Evolutionary conservation across 1,140 invertebrate genomes (phyloP).

Genomic region (Drosophila biarmipes): DNA sequence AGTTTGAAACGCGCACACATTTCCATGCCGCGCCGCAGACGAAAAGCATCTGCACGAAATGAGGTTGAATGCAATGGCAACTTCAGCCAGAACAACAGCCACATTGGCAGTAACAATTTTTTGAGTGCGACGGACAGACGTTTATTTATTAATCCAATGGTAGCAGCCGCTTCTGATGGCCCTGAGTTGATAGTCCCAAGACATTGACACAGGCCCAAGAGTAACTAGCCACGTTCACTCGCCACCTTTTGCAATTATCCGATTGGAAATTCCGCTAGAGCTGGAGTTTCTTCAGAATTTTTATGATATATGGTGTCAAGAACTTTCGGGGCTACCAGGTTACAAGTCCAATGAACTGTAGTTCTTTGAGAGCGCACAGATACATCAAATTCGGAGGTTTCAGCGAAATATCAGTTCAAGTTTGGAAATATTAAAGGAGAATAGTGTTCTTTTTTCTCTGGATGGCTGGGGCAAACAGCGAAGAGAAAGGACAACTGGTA

Average conservation of each 20-base stretch:
- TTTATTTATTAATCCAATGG: slow-evolving; percentile 77
- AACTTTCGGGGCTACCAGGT: slow-evolving; percentile 36
- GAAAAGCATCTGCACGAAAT: slow-evolving; percentile 66
- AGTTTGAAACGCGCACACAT: slow-evolving; percentile 80
- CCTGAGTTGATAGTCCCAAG: slow-evolving; percentile 71
- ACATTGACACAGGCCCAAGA: slow-evolving; percentile 71
- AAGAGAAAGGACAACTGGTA: slow-evolving; percentile 14
- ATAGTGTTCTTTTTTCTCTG: not conserved
- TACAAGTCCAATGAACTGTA: slow-evolving; percentile 17
- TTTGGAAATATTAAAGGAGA: slow-evolving; percentile 4
- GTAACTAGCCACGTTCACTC: slow-evolving; percentile 34
- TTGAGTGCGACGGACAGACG: slow-evolving; percentile 47
- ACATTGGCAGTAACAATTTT: slow-evolving; percentile 45
- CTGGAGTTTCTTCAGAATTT: slow-evolving; percentile 2
- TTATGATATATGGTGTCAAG: slow-evolving; percentile 24
- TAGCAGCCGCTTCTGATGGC: slow-evolving; percentile 57
- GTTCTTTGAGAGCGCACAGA: not conserved
- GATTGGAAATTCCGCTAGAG: slow-evolving; percentile 72
- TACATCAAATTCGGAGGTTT: slow-evolving; percentile 7
- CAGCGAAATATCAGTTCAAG: slow-evolving; percentile 32
- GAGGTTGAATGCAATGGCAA: slow-evolving; percentile 61
- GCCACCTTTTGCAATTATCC: slow-evolving; percentile 59
- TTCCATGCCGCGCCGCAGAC: slow-evolving; percentile 64
- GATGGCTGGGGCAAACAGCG: not conserved
- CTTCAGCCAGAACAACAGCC: slow-evolving; percentile 15